Evolutionary conservation across 2,797 vertebrate species (phyloP), one percentile per base, ranked within the genome.

Genomic region (Clarias fuscus): DNA sequence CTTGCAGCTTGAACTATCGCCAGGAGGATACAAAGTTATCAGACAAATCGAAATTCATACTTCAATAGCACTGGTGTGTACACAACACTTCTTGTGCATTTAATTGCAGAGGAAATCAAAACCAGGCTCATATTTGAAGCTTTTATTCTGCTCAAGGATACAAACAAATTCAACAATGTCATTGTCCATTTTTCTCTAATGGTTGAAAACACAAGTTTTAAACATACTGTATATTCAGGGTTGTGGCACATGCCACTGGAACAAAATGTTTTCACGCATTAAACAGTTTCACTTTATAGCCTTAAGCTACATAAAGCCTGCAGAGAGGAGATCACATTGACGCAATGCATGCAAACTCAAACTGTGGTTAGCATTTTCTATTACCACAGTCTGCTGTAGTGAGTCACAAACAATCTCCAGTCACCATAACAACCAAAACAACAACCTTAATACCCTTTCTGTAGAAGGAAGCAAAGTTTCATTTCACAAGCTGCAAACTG

Each of bases 341-440:
- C 43, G 43, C 64, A 68, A 30, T 68, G 43, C 8, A 33, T 2
- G 13, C 6, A 70, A 83, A 43, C 81, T 37, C 80, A 82, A 70
- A 68, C 64, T 27, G 22, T 22, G 13, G n/a, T 22, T 48, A 20
- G 37, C 15, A 40, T 24, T 37, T 56, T 56, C 53, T 18, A 4
- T 24, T 20, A 53, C 13, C 61, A 43, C 78, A 64, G 22, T 3
- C 14, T 81, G 1, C 13, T 15, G 30, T 37, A 14, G 53, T 56
- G 53, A 22, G 30, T 80, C 58, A 24, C 79, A 67, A n/a, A 5
- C 33, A 64, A n/a, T 22, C 0, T 33, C 24, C 37, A 48, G 40
- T 70, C 64, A 70, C 81, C 27, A 83, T 83, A 58, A 70, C 65
- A 24, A 83, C 43, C 17, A 70, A 56, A 56, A 56, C 53, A 56